Base-by-base conservation (phyloP, 2,888 invertebrate species). In the Andrena chrysosceles region DNA sequence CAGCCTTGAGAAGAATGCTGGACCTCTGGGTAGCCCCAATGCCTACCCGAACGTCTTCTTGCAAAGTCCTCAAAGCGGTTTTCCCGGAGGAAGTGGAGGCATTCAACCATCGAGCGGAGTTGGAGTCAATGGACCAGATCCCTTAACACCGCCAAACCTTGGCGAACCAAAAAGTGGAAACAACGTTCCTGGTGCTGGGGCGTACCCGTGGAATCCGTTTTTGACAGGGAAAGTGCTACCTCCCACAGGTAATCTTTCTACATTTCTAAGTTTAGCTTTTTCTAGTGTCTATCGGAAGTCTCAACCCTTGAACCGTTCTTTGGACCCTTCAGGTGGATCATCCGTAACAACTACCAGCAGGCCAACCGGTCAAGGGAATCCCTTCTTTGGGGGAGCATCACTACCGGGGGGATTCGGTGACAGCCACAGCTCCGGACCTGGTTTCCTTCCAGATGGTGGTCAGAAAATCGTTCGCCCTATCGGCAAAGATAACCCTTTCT, bases 401-500 rank as follows among this genome's bases (percentile, higher is more conserved):
- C 5, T 1, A 3, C 31, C 16, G 7, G 66, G 7, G 8, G 20
- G 20, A n/a, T 52, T 52, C 52, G n/a, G 4, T 4, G 42, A 5
- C 16, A 7, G 7, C 23, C 0, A 6, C 56, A 1, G n/a, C 3
- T 0, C 2, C 20, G 20, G 26, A 2, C 6, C 8, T 6, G 23
- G 26, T 16, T 29, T 0, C 31, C 5, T 2, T 48, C 79, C 52
- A 16, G 48, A 7, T 7, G 26, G 1, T 1, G 23, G 16, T 31
- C 52, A n/a, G 2, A 13, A 20, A 1, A 52, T n/a, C 7, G 20
- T 4, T 13, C 3, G 16, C 62, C 56, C 69, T 2, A 8, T 84
- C 0, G 79, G 79, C 5, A 10, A 62, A 16, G 77, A 52, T 16
- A 87, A 87, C 59, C 84, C 81, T 5, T 87, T 87, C 52, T 35